Conservation (phyloP, 2,797 vertebrate genomes). For the Pteropus rufus region DNA sequence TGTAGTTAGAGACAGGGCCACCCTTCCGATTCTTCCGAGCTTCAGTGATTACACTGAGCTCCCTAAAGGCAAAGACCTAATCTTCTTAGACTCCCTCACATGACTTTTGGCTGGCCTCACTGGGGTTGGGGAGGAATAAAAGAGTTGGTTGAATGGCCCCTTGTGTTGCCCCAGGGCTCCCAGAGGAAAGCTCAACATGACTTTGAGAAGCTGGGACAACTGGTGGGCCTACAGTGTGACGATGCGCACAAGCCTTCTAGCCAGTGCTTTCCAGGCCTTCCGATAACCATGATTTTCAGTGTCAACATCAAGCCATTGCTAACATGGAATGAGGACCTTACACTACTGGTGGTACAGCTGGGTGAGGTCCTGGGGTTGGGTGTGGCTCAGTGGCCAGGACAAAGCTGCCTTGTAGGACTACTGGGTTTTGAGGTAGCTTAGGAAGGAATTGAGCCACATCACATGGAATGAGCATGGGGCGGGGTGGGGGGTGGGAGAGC, state of each 20-base stretch:
- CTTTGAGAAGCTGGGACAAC: background rate
- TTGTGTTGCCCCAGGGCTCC: background rate
- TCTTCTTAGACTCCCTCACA: background rate
- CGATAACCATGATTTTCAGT: background rate
- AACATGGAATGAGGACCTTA: background rate
- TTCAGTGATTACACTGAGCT: background rate
- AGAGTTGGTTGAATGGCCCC: background rate
- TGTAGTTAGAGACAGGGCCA: background rate
- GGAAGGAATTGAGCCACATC: background rate
- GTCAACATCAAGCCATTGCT: background rate
- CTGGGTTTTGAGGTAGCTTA: background rate
- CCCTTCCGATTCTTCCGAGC: too few species aligned
- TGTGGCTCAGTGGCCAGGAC: background rate
- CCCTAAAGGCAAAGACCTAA: background rate
- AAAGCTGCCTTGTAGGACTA: background rate
- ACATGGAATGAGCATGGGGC: background rate
- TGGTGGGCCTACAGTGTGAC: background rate
- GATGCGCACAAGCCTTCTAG: background rate
- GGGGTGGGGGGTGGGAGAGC: too few species aligned
- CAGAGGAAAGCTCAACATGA: background rate
- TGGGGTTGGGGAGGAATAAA: background rate
- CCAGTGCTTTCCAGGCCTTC: background rate
- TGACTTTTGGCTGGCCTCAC: background rate
- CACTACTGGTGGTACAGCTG: background rate
- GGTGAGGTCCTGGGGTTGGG: background rate